These are phyloP conservation scores for Hexactinellida sp. DNA, from an alignment of 37 sponge, comb jelly and placozoan species.

Conservation along the genomic window DNA sequence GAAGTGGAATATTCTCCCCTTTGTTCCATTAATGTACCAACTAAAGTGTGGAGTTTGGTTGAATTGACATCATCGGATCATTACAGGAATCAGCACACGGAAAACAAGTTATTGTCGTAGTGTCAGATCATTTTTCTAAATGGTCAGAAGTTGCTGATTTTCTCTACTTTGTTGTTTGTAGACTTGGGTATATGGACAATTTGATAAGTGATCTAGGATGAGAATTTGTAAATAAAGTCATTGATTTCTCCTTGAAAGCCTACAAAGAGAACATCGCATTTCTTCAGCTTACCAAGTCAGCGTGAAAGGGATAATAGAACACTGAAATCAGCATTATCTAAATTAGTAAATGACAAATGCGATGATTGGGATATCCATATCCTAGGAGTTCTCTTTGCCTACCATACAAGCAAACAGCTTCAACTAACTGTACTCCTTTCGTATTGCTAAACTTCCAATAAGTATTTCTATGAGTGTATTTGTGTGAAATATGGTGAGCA, in stretches of 20 bases:
- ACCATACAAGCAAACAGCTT: not conserved
- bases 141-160: not conserved
- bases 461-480: too few species aligned
- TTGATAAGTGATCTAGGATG: conserved; percentile 20
- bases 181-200: not conserved
- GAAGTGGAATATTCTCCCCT: not conserved
- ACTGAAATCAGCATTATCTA: too few species aligned
- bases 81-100: too few species aligned
- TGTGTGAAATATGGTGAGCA: too few species aligned
- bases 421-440: not conserved
- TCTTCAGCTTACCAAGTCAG: too few species aligned
- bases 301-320: too few species aligned
- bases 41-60: not conserved
- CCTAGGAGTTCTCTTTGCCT: too few species aligned
- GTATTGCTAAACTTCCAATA: not conserved
- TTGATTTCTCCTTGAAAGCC: not conserved
- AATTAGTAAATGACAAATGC: not conserved
- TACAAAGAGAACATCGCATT: too few species aligned
- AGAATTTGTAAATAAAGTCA: conserved; percentile 20
- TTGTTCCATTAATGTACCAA: too few species aligned
- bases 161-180: not conserved
- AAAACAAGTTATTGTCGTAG: not conserved
- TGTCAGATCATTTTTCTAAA: not conserved
- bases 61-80: not conserved
- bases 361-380: not conserved